Evolutionary conservation across 2,888 invertebrate species (phyloP).

Genomic region (Pandemis corylana): DNA sequence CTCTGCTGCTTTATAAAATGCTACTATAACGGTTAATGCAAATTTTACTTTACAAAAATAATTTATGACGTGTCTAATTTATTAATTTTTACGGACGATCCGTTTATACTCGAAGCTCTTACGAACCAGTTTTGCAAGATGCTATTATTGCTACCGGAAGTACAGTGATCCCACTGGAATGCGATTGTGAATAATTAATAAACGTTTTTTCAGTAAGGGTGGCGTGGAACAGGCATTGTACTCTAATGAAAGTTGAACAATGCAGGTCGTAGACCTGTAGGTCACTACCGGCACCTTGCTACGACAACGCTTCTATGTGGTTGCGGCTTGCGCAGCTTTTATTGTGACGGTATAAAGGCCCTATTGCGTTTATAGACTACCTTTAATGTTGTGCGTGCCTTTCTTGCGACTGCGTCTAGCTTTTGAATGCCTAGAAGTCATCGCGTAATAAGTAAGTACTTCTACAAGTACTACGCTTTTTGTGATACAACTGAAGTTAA

Average conservation of each 20-base stretch:
- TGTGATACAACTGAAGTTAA: not conserved
- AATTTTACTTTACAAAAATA: not conserved
- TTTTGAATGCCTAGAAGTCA: constrained; percentile 32
- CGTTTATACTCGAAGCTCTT: not conserved
- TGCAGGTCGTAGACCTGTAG: constrained; percentile 79
- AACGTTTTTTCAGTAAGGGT: constrained; percentile 47
- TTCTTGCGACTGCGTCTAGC: constrained; percentile 26
- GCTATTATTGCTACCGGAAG: constrained; percentile 8
- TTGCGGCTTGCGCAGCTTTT: constrained; percentile 51
- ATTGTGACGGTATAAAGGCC: constrained; percentile 46
- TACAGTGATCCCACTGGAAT: constrained; percentile 25
- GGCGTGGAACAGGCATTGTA: constrained; percentile 65
- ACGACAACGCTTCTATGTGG: constrained; percentile 46
- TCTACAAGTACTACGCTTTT: constrained; percentile 7
- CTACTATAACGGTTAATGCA: not conserved
- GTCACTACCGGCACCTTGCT: constrained; percentile 67
- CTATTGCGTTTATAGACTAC: constrained; percentile 12
- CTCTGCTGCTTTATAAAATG: no score
- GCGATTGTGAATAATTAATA: constrained; percentile 45
- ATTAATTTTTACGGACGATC: not conserved
- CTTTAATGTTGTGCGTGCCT: constrained; percentile 19
- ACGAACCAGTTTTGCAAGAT: not conserved
- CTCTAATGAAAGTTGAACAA: constrained; percentile 77
- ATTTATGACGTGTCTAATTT: not conserved
- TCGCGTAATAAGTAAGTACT: constrained; percentile 23